phyloP scores from a whole-genome alignment of 2,888 invertebrate species.

The Pteria penguin region DNA sequence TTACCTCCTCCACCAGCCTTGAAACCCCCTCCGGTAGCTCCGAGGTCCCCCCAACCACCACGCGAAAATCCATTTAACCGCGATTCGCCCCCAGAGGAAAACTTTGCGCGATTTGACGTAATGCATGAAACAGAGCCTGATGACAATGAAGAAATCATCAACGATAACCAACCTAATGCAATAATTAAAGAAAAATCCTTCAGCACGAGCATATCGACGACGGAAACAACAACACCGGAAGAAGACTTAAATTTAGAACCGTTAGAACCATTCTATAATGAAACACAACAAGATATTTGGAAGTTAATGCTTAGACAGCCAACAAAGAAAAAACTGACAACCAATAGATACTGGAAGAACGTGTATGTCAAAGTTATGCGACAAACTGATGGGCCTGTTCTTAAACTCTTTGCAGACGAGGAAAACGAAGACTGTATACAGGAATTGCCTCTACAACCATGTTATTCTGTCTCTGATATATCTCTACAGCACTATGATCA shows the following conservation, averaged over 20 bases:
- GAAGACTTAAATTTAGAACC: conserved; percentile 68
- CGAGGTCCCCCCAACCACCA: conserved; percentile 69
- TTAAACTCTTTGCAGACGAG: conserved; percentile 91
- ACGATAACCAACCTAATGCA: not conserved
- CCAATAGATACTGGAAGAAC: conserved; percentile 95
- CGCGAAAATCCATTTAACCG: conserved; percentile 80
- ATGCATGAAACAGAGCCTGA: conserved; percentile 59
- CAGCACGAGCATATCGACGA: conserved; percentile 61
- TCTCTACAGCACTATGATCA: conserved; percentile 95
- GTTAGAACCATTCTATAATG: conserved; percentile 93
- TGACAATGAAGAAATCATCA: conserved; percentile 39
- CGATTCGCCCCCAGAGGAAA: conserved; percentile 77
- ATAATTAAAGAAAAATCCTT: not conserved
- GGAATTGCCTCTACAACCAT: conserved; percentile 95
- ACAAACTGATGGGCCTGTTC: conserved; percentile 84
- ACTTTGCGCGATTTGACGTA: conserved; percentile 77
- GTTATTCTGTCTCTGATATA: conserved; percentile 93
- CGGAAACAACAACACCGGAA: conserved; percentile 66
- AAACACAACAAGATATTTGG: conserved; percentile 92
- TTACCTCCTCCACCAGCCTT: conserved; percentile 60
- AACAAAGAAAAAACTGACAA: conserved; percentile 77
- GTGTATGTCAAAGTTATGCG: conserved; percentile 92
- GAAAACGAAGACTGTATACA: conserved; percentile 95
- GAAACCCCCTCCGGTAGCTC: conserved; percentile 71
- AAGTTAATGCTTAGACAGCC: conserved; percentile 94